Conservation (phyloP, 1,140 invertebrate genomes). For the Pseudomyrmex sp. region DNA sequence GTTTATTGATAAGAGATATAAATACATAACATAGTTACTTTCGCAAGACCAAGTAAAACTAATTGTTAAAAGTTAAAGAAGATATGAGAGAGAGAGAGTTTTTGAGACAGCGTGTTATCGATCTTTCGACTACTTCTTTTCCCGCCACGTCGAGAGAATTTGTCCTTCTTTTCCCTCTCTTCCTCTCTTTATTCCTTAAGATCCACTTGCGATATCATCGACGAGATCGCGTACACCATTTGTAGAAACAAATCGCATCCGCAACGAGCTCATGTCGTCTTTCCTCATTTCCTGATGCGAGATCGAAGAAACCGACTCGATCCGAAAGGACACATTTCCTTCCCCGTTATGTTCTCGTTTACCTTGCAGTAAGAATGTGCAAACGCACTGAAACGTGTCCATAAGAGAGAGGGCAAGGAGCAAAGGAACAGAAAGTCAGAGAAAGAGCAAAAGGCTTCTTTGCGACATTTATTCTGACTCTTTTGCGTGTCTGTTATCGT, state of each 20-base stretch:
- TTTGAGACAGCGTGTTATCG: neutral
- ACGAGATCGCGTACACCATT: neutral
- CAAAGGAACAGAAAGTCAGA: neutral
- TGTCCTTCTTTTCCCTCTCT: neutral
- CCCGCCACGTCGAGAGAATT: neutral
- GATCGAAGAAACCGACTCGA: slow-evolving; percentile 7
- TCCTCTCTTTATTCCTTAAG: neutral
- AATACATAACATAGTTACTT: neutral
- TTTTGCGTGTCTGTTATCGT: neutral
- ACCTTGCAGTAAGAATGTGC: slow-evolving; percentile 15
- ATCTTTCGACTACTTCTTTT: neutral
- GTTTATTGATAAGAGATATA: slow-evolving; percentile 22
- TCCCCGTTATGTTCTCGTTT: slow-evolving; percentile 31
- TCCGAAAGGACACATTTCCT: slow-evolving; percentile 7
- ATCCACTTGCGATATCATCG: slow-evolving; percentile 20
- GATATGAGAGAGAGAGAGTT: too few relatives aligned
- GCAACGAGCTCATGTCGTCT: slow-evolving; percentile 13
- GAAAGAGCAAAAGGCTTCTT: slow-evolving; percentile 34
- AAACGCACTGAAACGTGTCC: slow-evolving; percentile 19
- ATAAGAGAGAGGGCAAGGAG: slow-evolving; percentile 5
- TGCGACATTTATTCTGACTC: slow-evolving; percentile 1
- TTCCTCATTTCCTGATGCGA: slow-evolving; percentile 10
- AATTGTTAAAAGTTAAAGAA: neutral
- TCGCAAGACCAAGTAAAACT: neutral
- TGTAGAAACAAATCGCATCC: slow-evolving; percentile 23